Conservation (phyloP, 2,797 vertebrate species). For the Peromyscus attwateri region DNA sequence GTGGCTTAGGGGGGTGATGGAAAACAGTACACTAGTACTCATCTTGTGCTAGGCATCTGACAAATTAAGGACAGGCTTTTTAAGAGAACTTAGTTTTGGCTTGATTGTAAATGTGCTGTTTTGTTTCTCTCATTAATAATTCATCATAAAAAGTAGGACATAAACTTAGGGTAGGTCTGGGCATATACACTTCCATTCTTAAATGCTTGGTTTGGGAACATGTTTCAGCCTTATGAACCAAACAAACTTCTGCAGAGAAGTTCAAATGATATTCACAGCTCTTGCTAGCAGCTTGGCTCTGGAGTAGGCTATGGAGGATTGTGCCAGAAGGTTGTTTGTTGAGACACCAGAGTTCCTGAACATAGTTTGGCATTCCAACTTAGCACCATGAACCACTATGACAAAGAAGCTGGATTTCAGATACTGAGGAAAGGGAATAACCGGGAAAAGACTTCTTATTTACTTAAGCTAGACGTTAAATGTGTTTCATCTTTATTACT, state of each 20-base stretch:
- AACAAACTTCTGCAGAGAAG: not conserved
- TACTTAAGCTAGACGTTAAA: conserved; percentile 2
- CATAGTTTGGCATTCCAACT: not conserved
- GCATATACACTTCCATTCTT: conserved; percentile 17
- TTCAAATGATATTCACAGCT: not conserved
- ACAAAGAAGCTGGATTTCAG: not conserved
- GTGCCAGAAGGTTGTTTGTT: not conserved
- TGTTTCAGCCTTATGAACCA: not conserved
- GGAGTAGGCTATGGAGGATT: not conserved
- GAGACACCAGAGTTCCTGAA: not conserved
- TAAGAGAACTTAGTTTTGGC: not conserved
- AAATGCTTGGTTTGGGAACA: conserved; percentile 24
- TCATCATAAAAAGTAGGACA: conserved; percentile 33
- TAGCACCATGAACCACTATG: not conserved
- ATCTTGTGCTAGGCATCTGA: not conserved
- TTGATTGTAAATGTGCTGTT: conserved; percentile 4
- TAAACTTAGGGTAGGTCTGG: not conserved
- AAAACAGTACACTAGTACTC: not conserved
- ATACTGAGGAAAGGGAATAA: not conserved
- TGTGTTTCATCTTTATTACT: not conserved
- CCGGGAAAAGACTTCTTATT: not conserved
- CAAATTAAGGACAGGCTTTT: not conserved
- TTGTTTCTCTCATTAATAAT: conserved; percentile 31
- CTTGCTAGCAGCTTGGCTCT: conserved; percentile 12
- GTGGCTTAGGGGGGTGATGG: not conserved